Evolutionary conservation across 2,113 vertebrate genomes (phyloP).

Genomic region (Pterocles gutturalis): DNA sequence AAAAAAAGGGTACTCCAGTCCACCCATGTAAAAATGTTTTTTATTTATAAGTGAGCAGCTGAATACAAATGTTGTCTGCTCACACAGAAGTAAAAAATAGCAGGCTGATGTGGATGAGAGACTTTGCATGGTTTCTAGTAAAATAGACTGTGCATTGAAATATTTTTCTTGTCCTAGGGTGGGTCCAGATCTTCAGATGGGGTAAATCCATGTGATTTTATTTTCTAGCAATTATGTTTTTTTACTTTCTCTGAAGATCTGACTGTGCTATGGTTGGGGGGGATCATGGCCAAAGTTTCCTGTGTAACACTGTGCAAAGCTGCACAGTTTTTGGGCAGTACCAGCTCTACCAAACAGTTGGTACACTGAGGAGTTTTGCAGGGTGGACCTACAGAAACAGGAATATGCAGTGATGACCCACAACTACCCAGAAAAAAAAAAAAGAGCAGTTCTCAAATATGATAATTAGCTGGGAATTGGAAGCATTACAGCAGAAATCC

Average conservation of each 20-base stretch:
- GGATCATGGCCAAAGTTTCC: background rate
- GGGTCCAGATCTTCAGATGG: background rate
- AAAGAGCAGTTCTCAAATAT: background rate
- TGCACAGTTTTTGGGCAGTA: background rate
- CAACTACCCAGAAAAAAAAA: background rate
- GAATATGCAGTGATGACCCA: background rate
- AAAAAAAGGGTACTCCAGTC: slow-evolving; percentile 19
- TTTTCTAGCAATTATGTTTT: background rate
- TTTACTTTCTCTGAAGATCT: background rate
- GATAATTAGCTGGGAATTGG: slow-evolving; percentile 5
- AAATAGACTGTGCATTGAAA: background rate
- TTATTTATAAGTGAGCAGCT: slow-evolving; percentile 57
- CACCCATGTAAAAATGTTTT: slow-evolving; percentile 51
- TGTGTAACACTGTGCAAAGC: background rate
- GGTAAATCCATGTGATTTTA: background rate
- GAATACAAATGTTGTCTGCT: slow-evolving; percentile 52
- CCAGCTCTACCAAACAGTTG: background rate
- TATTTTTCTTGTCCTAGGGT: background rate
- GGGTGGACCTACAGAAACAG: background rate
- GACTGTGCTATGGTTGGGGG: background rate
- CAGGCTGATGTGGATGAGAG: slow-evolving; percentile 17
- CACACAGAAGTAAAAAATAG: slow-evolving; percentile 1
- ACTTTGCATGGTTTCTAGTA: background rate
- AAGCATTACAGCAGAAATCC: slow-evolving; percentile 12
- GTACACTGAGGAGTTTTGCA: background rate